These are phyloP conservation scores for Mesorhabditis belari DNA, from an alignment of 2,888 invertebrate genomes.

Conservation along the genomic window DNA sequence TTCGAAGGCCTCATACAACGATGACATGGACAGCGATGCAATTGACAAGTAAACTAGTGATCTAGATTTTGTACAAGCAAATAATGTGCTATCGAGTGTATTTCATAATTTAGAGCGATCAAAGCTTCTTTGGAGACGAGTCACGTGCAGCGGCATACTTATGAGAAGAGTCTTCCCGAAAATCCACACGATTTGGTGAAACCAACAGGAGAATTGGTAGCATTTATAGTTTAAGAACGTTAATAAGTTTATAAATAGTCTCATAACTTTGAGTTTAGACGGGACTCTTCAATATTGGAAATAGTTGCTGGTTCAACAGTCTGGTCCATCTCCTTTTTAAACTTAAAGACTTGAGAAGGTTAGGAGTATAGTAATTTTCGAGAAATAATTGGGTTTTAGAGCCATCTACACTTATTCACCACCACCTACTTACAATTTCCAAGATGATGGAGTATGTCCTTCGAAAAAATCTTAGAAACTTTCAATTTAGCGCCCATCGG, in stretches of 20 bases:
- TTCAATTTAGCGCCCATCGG: conserved; percentile 1
- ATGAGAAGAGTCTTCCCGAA: conserved; percentile 2
- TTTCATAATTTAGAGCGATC: conserved; percentile 7
- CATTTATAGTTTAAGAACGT: neutral
- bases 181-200: conserved; percentile 7
- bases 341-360: conserved; percentile 4
- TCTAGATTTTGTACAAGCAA: conserved; percentile 1
- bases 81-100: neutral
- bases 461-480: conserved; percentile 1
- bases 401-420: too few species aligned
- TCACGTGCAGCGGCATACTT: neutral
- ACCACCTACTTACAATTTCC: too few species aligned
- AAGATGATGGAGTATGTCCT: too few species aligned
- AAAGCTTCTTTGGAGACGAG: conserved; percentile 3
- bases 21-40: too few species aligned
- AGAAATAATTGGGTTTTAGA: too few species aligned
- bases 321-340: conserved; percentile 16
- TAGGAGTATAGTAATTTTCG: too few species aligned
- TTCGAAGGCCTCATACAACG: neutral
- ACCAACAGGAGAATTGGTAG: neutral
- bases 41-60: conserved; percentile 5
- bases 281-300: conserved; percentile 21
- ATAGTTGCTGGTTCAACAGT: conserved; percentile 28
- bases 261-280: too few species aligned
- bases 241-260: neutral